phyloP scores from a whole-genome alignment of 2,888 invertebrate genomes.

The Drosophila mimetica region DNA sequence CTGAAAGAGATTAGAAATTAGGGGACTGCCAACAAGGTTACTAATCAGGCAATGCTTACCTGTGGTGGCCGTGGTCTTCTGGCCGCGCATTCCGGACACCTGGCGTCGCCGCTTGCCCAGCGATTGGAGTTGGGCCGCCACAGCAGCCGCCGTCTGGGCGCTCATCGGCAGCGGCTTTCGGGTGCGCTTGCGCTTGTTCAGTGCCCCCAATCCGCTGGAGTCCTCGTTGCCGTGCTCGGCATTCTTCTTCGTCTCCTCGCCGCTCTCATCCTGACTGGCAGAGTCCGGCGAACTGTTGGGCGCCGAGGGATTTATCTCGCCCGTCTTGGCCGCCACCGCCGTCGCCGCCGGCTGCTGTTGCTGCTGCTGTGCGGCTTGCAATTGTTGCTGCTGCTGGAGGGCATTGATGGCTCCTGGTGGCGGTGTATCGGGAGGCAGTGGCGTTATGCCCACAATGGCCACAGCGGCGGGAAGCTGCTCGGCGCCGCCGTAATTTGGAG shows the following conservation, averaged over 20 bases:
- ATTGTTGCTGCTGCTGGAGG: conserved; percentile 8
- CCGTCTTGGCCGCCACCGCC: not conserved
- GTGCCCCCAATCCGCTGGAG: not conserved
- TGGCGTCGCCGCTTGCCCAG: conserved; percentile 79
- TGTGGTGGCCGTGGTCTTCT: conserved; percentile 74
- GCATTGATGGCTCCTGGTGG: conserved; percentile 8
- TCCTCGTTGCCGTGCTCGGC: conserved; percentile 49
- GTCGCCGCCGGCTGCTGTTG: not conserved
- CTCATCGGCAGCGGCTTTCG: conserved; percentile 83
- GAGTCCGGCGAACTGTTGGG: conserved; percentile 83
- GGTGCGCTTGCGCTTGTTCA: conserved; percentile 85
- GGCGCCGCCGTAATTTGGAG: conserved; percentile 86
- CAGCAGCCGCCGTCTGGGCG: conserved; percentile 62
- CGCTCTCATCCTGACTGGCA: conserved; percentile 84
- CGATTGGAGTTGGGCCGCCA: conserved; percentile 76
- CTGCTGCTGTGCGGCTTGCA: not conserved
- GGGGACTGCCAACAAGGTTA: no score
- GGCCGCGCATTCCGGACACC: conserved; percentile 55
- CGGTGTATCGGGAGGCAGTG: conserved; percentile 44
- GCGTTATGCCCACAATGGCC: conserved; percentile 32
- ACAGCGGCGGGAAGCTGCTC: conserved; percentile 23
- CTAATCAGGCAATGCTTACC: conserved; percentile 5
- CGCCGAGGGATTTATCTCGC: conserved; percentile 30
- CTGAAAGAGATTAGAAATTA: conserved; percentile 44
- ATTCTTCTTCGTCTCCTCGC: conserved; percentile 74